Percentiles rank a stretch among this genome's conserved stretches.
These are phyloP conservation scores for Bergia sp. DNA, from an alignment of 92 coral and sea anemone genomes.

Conservation along the genomic window DNA sequence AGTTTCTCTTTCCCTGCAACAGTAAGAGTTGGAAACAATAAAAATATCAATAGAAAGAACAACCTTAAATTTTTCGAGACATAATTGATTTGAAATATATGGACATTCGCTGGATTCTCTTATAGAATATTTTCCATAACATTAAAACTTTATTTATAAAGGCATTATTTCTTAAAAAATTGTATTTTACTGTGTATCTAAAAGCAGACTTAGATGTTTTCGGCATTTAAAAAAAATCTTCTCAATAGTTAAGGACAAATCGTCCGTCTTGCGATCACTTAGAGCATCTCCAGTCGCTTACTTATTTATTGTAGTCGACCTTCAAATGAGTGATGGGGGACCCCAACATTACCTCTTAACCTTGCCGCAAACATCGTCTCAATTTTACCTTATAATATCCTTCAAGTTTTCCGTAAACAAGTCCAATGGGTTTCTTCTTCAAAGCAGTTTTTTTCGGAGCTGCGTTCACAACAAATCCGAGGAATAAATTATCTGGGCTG, in stretches of 20 bases:
- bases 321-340: too few species aligned
- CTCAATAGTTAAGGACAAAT: neutral
- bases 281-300: too few species aligned
- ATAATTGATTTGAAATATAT: too few species aligned
- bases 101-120: neutral
- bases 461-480: slow-evolving; percentile 82
- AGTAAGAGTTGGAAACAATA: slow-evolving; percentile 40
- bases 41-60: too few species aligned
- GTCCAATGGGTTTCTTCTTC: slow-evolving; percentile 62
- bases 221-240: neutral
- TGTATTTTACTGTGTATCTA: too few species aligned
- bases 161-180: neutral
- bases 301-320: too few species aligned
- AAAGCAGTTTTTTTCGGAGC: slow-evolving; percentile 21
- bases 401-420: slow-evolving; percentile 53
- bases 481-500: slow-evolving; percentile 89
- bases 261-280: neutral
- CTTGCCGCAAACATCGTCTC: neutral
- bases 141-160: too few species aligned
- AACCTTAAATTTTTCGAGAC: too few species aligned
- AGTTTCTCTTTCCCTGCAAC: slow-evolving; percentile 66
- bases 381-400: slow-evolving; percentile 29
- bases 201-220: too few species aligned
- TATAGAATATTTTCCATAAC: too few species aligned
- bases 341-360: too few species aligned